Percentiles rank a stretch among this genome's conserved stretches.
These are phyloP conservation scores for Loripinus fragilis DNA, from an alignment of 2,888 invertebrate genomes.

Conservation along the genomic window DNA sequence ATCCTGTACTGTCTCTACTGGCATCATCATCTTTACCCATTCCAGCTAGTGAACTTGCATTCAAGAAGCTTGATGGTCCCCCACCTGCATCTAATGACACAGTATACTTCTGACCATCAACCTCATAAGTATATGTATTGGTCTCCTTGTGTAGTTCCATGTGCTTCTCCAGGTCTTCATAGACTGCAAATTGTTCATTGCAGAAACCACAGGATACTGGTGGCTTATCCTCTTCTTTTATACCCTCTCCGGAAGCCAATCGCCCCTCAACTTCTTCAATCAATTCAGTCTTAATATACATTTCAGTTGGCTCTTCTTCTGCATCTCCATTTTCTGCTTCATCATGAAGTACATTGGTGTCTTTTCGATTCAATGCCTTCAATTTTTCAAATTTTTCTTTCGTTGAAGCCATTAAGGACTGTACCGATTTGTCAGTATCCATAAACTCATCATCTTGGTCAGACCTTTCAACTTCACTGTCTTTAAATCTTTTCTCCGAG, in stretches of 20 bases:
- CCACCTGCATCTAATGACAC: background rate
- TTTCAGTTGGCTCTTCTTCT: background rate
- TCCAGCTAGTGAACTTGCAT: background rate
- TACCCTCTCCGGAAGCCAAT: background rate
- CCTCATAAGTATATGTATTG: background rate
- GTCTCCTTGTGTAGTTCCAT: constrained; percentile 8
- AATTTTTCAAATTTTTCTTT: background rate
- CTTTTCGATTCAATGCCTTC: background rate
- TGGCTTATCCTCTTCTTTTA: background rate
- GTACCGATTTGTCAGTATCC: background rate
- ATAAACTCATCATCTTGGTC: constrained; percentile 3
- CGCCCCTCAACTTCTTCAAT: constrained; percentile 1
- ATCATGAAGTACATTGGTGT: background rate
- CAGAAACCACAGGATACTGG: background rate
- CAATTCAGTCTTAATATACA: background rate
- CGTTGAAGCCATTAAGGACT: background rate
- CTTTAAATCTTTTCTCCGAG: background rate
- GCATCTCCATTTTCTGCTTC: background rate
- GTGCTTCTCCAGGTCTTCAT: background rate
- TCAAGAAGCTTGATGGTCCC: background rate
- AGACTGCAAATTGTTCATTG: background rate
- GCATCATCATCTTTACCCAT: background rate
- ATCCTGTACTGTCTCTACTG: background rate
- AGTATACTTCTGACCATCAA: background rate
- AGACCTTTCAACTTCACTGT: background rate